These are phyloP conservation scores for Trematocara variabile DNA, from an alignment of 2,113 vertebrate species.

Conservation along the genomic window DNA sequence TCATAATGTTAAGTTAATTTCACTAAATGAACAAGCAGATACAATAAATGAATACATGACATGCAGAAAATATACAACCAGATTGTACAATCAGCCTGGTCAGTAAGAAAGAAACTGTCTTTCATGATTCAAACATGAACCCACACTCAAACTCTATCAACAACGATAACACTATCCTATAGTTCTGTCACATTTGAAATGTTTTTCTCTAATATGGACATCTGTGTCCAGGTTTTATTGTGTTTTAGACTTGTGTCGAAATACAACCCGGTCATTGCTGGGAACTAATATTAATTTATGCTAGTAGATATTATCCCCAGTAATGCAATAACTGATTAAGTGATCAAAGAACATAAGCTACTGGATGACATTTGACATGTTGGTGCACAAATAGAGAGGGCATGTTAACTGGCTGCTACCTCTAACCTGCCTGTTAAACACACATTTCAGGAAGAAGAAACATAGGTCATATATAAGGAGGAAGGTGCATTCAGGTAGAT, in stretches of 20 bases:
- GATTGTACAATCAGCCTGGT: neutral
- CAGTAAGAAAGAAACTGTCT: neutral
- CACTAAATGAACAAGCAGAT: slow-evolving; percentile 29
- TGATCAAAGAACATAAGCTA: neutral
- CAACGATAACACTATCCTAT: neutral
- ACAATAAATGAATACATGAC: neutral
- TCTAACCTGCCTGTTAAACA: neutral
- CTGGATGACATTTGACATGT: neutral
- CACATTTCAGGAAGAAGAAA: neutral
- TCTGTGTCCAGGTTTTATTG: neutral
- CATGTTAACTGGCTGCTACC: neutral
- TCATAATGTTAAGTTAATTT: slow-evolving; percentile 39
- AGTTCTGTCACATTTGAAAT: neutral
- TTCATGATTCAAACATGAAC: neutral
- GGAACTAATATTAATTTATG: neutral
- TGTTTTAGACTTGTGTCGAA: neutral
- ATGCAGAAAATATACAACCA: neutral
- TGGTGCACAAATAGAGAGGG: neutral
- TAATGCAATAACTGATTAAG: neutral
- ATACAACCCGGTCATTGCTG: neutral
- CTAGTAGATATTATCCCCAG: neutral
- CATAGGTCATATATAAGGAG: neutral
- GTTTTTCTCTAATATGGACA: neutral
- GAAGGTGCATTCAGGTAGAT: neutral
- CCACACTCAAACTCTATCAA: neutral